Evolutionary conservation across 2,888 invertebrate species (phyloP).

Genomic region (Escarpia spicata): DNA sequence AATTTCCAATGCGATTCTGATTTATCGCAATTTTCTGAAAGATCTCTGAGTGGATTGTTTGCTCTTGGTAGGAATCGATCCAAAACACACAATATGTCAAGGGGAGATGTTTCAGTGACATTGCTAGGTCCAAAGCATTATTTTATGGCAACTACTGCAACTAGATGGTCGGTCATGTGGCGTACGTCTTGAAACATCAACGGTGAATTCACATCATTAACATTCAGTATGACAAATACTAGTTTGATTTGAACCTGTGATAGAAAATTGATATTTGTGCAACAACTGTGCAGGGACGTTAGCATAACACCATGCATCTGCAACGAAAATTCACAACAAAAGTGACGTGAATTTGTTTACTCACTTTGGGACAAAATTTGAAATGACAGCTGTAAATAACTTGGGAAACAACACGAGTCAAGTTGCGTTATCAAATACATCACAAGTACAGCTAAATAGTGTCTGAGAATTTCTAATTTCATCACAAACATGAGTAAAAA

Average conservation of each 20-base stretch:
- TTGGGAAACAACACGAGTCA: not conserved
- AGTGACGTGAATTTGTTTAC: not conserved
- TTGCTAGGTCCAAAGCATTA: not conserved
- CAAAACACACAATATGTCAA: not conserved
- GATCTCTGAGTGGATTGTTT: not conserved
- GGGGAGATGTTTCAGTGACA: not conserved
- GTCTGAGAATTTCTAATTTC: not conserved
- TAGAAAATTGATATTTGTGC: not conserved
- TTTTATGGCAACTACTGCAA: not conserved
- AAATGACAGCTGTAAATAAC: not conserved
- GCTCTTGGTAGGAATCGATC: not conserved
- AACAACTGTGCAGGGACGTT: not conserved
- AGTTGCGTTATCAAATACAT: not conserved
- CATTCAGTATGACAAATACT: not conserved
- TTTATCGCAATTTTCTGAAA: not conserved
- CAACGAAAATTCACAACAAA: not conserved
- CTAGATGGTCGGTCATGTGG: not conserved
- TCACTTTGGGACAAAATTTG: constrained; percentile 10
- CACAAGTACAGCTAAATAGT: not conserved
- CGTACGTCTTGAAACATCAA: not conserved
- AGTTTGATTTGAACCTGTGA: not conserved
- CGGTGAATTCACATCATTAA: not conserved
- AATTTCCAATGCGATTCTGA: not conserved
- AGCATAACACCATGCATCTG: not conserved
- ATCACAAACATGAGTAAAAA: not conserved